These are phyloP conservation scores for Brachypterus glaber DNA, from an alignment of 2,888 invertebrate genomes.

Conservation along the genomic window DNA sequence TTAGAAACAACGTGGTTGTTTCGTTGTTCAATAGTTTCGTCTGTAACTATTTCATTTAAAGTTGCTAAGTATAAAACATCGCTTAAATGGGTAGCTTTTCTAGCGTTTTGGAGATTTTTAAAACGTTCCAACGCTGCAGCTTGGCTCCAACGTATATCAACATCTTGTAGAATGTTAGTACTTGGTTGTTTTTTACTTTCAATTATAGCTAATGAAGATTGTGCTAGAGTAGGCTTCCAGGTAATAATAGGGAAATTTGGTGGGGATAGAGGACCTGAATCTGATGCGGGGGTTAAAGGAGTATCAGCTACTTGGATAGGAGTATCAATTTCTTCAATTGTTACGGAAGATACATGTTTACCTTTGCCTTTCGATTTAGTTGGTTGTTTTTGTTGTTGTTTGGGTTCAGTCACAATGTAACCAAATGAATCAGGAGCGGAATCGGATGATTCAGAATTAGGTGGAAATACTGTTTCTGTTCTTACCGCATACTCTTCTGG, in stretches of 20 bases:
- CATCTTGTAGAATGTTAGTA: constrained; percentile 32
- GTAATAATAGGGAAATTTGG: constrained; percentile 29
- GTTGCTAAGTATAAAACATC: constrained; percentile 54
- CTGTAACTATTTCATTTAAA: constrained; percentile 46
- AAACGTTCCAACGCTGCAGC: constrained; percentile 48
- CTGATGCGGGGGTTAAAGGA: constrained; percentile 44
- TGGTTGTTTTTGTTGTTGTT: constrained; percentile 17
- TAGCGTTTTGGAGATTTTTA: constrained; percentile 46
- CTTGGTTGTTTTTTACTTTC: constrained; percentile 28
- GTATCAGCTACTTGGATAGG: constrained; percentile 41
- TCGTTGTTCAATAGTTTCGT: constrained; percentile 47
- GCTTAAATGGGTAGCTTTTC: constrained; percentile 48
- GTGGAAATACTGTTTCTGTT: constrained; percentile 6
- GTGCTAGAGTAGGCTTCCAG: constrained; percentile 19
- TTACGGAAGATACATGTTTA: constrained; percentile 42
- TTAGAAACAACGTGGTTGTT: constrained; percentile 52
- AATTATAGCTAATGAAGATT: constrained; percentile 23
- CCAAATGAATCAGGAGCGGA: no score
- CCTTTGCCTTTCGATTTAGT: constrained; percentile 31
- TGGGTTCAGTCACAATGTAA: constrained; percentile 14
- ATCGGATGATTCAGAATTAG: no score
- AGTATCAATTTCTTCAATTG: constrained; percentile 45
- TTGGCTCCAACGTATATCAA: constrained; percentile 44
- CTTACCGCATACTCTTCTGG: not conserved
- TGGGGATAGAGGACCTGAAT: constrained; percentile 33